Evolutionary conservation across 2,797 vertebrate genomes (phyloP), one percentile per base, ranked within the genome.

Genomic region (Rhyacichthys aspro): DNA sequence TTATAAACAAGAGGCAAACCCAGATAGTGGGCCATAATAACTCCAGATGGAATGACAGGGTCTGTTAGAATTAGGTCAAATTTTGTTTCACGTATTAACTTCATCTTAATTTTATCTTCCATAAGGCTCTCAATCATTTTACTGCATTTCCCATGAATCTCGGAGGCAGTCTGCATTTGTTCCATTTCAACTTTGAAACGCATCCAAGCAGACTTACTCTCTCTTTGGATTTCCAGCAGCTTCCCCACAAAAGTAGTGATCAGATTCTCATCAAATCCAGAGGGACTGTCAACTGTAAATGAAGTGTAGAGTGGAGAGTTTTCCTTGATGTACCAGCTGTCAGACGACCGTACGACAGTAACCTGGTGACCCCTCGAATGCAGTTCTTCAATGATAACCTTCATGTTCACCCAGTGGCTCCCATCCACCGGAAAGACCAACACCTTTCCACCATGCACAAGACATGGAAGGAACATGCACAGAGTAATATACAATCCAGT

Each of bases 361-460:
- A 88, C 37, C 15, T 79, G 45, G 37, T 86, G 86, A 17, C 78
- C 87, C 19, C 61, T 77, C 37, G 77, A 72, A 68, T 90, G 82
- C 0, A 91, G 77, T 16, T 54, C 69, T 42, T 88, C 69, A 18
- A 89, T 61, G 8, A 90, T 67, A 32, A 79, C 42, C 8, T 81
- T 78, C 84, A 90, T 88, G 72, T 88, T 88, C 34, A 90, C 66
- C 87, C 86, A 90, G 64, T 85, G 84, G 64, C 88, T 90, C 2
- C 85, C 81, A 0, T 87, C 87, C 43, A 82, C 0, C 3, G 87
- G 82, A 53, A 69, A 74, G 37, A 86, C 82, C 14, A 89, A 76
- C 9, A 90, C 65, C 33, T 86, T 89, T 8, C 86, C 87, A 15
- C 72, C 63, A 49, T 49, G 10, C 41, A 63, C 54, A 18, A 55